Base-by-base conservation (phyloP, 1,140 invertebrate genomes). In the Aphelinus atriplicis region DNA sequence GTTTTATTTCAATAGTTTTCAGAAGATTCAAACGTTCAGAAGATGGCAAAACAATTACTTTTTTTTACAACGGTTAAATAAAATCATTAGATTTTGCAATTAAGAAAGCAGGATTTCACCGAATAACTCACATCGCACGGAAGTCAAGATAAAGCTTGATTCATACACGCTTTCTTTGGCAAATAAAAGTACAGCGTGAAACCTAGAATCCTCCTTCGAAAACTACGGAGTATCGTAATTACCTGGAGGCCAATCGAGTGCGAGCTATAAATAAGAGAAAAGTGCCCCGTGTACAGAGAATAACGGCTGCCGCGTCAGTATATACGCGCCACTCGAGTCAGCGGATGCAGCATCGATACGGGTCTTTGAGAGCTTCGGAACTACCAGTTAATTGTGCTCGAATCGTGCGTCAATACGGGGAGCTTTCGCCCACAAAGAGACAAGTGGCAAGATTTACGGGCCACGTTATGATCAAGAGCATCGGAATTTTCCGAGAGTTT, bases 381-480 rank as follows among this genome's bases (percentile, higher is more conserved):
- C 42, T 55, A 9, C 26, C 42, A 51, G 47, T 70, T 61, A 70
- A 61, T 61, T 51, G 26, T 45, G 63, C 50, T 4, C 1, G 50
- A 26, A 42, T 26, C 60, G 60, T 3, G 45, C 64, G 5, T 7
- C 3, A 3, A 26, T 2, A n/a, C 7, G 7, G 43, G 51, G 6
- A 55, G 70, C 53, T 71, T 71, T 64, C 61, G 64, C 46, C 61
- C 62, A 42, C 58, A 50, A 62, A 5, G 69, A 71, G 55, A 71
- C 6, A 6, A 1, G 58, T 7, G 48, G 45, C 48, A 51, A 48
- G 48, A 65, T 68, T 57, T 68, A 60, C 60, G 67, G 57, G 56
- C 26, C 26, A 26, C 58, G 60, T 9, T 26, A 55, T 5, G 50
- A 57, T 7, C 58, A 45, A 9, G 60, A 63, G 50, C 42, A 42